Base-by-base conservation (phyloP, 2,113 vertebrate species). In the Salvelinus alpinus region DNA sequence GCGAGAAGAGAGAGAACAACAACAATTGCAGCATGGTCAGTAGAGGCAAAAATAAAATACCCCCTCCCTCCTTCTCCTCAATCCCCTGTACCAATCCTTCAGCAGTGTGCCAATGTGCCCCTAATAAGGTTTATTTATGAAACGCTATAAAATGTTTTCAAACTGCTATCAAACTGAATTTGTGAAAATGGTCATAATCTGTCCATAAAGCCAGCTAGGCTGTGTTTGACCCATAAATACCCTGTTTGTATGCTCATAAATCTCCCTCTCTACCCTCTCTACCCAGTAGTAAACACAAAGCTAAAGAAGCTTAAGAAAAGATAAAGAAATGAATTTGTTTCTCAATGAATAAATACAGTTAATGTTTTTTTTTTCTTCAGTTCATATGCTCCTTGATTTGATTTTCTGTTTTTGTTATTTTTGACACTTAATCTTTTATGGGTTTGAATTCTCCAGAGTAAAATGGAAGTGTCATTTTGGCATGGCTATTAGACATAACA, bases 161-260 rank as follows among this genome's bases (percentile, higher is more conserved):
- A 86, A 86, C 64, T 69, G 62, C 81, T 85, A 84, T 85, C 84
- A 89, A 86, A 86, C 67, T 70, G 62, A 91, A 87, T 91, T 81
- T 90, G 83, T 91, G 75, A 85, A 79, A 81, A 88, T 74, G 76
- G 75, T 54, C 78, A 84, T 92, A 93, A 93, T 92, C 92, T 91
- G 84, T 20, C 85, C 79, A 87, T 83, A 89, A 93, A 91, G 82
- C 89, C 87, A 80, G 78, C 84, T 86, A 89, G 89, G 79, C 88
- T 86, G 88, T 79, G 76, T 89, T 89, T 94, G 92, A 94, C 91
- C 91, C 88, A 92, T 91, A 90, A 92, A 93, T 91, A 91, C 75
- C 82, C 84, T 90, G 87, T 91, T 92, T 91, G 88, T 84, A 81
- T 86, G 85, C 84, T 75, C 85, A 89, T 84, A 91, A 90, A 90